These are phyloP conservation scores for Rhyacophila evoluta DNA, from an alignment of 2,888 invertebrate species.

Conservation along the genomic window DNA sequence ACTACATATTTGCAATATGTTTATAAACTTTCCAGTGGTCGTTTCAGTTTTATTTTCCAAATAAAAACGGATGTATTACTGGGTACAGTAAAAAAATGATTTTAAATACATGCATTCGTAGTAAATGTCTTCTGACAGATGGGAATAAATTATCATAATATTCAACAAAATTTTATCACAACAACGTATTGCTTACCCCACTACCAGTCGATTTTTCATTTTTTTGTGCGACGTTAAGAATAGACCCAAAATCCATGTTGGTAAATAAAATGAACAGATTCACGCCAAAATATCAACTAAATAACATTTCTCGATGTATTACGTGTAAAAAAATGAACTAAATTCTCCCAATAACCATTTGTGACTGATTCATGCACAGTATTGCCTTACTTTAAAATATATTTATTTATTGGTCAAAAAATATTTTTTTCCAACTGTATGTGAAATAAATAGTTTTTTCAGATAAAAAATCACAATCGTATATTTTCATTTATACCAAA, in stretches of 20 bases:
- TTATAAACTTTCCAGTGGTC: neutral
- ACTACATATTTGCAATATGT: neutral
- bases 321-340: slow-evolving; percentile 15
- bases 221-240: slow-evolving; percentile 47
- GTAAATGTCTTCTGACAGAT: neutral
- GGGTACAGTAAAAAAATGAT: neutral
- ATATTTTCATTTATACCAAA: too few relatives aligned
- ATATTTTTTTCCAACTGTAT: too few relatives aligned
- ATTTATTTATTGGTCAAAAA: too few relatives aligned
- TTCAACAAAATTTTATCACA: slow-evolving; percentile 27
- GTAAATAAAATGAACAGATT: neutral
- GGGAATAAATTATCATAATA: slow-evolving; percentile 25
- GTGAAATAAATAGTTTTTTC: slow-evolving; percentile 19
- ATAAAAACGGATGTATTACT: neutral
- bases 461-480: too few relatives aligned
- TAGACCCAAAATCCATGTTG: slow-evolving; percentile 52
- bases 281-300: slow-evolving; percentile 26
- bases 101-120: neutral
- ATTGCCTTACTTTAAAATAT: neutral
- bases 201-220: slow-evolving; percentile 34
- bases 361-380: neutral
- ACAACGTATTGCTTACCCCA: slow-evolving; percentile 40
- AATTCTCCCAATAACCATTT: neutral
- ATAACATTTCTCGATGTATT: slow-evolving; percentile 29
- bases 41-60: neutral